Evolutionary conservation across 2,888 invertebrate genomes (phyloP).

Genomic region (Dione vanillae): DNA sequence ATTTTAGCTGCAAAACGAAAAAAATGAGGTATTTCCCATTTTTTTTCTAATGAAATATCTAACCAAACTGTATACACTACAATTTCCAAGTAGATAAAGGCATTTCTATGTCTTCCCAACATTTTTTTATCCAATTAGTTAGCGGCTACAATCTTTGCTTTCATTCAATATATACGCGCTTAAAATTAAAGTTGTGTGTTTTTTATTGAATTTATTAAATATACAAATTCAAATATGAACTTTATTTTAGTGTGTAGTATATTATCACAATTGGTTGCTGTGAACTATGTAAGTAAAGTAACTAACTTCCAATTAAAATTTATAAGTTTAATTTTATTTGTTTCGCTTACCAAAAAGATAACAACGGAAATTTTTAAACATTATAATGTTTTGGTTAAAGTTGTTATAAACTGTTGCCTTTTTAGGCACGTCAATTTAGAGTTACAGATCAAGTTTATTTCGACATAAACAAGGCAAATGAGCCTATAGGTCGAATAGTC

Average conservation of each 20-base stretch:
- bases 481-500: constrained; percentile 89
- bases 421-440: constrained; percentile 85
- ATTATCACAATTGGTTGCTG: constrained; percentile 27
- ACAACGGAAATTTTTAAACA: not conserved
- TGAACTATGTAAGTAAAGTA: constrained; percentile 28
- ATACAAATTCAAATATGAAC: constrained; percentile 33
- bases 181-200: not conserved
- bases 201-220: not conserved
- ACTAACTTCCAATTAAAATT: too few relatives aligned
- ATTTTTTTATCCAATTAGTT: constrained; percentile 38
- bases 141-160: constrained; percentile 19
- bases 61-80: not conserved
- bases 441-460: constrained; percentile 93
- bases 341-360: too few relatives aligned
- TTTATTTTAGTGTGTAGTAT: constrained; percentile 24
- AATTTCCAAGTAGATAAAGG: not conserved
- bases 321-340: too few relatives aligned
- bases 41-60: not conserved
- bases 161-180: constrained; percentile 12
- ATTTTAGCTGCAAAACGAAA: not conserved
- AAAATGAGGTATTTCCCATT: not conserved
- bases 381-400: not conserved
- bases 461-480: constrained; percentile 90
- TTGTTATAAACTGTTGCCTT: not conserved
- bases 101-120: constrained; percentile 37